Percentiles rank a stretch among this genome's conserved stretches.
Conservation (phyloP, 2,888 invertebrate species). For the Ryuthela nishihirai region DNA sequence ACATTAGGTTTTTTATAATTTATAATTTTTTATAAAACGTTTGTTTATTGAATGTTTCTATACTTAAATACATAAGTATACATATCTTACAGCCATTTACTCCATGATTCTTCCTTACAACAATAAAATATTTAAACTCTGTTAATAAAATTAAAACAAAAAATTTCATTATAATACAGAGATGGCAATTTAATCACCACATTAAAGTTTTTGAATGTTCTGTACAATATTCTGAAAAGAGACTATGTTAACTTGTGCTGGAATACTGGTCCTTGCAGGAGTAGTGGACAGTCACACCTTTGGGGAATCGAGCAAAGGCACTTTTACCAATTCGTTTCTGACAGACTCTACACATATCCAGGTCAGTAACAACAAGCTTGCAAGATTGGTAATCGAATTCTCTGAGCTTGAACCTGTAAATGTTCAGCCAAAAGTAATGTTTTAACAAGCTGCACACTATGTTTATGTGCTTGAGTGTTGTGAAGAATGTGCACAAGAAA, state of each 20-base stretch:
- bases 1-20: too few species aligned
- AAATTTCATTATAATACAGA: neutral
- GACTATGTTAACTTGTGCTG: slow-evolving; percentile 5
- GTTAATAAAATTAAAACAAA: too few species aligned
- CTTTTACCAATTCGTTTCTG: slow-evolving; percentile 90
- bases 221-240: slow-evolving; percentile 17
- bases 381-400: slow-evolving; percentile 76
- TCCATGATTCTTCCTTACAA: too few species aligned
- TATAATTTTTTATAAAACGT: too few species aligned
- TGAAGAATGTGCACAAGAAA: slow-evolving; percentile 67
- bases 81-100: too few species aligned
- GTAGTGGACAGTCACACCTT: slow-evolving; percentile 88
- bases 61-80: too few species aligned
- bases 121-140: too few species aligned
- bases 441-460: slow-evolving; percentile 72
- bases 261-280: slow-evolving; percentile 64
- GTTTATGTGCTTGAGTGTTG: slow-evolving; percentile 69
- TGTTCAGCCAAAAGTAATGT: slow-evolving; percentile 81
- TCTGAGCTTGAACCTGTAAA: slow-evolving; percentile 74
- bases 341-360: slow-evolving; percentile 85
- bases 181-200: neutral
- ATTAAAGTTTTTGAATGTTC: slow-evolving; percentile 11
- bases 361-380: slow-evolving; percentile 77
- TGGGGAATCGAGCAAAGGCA: slow-evolving; percentile 88
- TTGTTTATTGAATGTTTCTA: too few species aligned